phyloP scores from a whole-genome alignment of 2,797 vertebrate species.

The Ctenopoma multispine region DNA sequence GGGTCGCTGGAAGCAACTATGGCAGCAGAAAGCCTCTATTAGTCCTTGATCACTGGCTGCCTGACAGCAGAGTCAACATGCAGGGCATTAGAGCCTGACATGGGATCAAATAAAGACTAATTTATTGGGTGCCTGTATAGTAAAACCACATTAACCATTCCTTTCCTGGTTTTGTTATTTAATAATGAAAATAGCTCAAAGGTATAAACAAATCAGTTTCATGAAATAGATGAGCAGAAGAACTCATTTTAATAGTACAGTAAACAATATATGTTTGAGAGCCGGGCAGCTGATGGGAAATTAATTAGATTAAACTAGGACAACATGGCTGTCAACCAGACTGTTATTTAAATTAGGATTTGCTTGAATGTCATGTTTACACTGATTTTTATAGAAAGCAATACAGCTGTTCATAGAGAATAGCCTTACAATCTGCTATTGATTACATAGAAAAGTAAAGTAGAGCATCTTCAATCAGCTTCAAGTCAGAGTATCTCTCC shows the following conservation, averaged over 20 bases:
- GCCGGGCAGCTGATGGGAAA: too few relatives aligned
- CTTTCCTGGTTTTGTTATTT: constrained; percentile 40
- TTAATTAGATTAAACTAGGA: too few relatives aligned
- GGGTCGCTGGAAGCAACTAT: constrained; percentile 70
- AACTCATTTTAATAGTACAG: background rate
- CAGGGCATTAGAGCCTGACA: constrained; percentile 75
- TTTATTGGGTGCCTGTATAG: constrained; percentile 73
- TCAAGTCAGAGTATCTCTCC: constrained; percentile 34
- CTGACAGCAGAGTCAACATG: constrained; percentile 80
- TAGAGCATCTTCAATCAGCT: background rate
- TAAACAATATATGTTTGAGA: background rate
- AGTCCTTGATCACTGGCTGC: constrained; percentile 79
- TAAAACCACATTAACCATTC: constrained; percentile 69
- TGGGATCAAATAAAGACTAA: constrained; percentile 80
- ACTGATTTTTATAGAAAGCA: constrained; percentile 26
- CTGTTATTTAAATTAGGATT: constrained; percentile 13
- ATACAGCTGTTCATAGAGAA: constrained; percentile 47
- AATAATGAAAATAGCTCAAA: constrained; percentile 50
- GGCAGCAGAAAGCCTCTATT: constrained; percentile 79
- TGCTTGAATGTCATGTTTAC: constrained; percentile 52
- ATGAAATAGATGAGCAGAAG: constrained; percentile 5
- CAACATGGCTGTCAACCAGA: constrained; percentile 5
- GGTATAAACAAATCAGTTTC: background rate
- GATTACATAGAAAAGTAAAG: background rate
- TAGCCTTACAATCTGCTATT: background rate